Conservation (phyloP, 2,888 invertebrate species). For the Phrixothrix hirtus region DNA sequence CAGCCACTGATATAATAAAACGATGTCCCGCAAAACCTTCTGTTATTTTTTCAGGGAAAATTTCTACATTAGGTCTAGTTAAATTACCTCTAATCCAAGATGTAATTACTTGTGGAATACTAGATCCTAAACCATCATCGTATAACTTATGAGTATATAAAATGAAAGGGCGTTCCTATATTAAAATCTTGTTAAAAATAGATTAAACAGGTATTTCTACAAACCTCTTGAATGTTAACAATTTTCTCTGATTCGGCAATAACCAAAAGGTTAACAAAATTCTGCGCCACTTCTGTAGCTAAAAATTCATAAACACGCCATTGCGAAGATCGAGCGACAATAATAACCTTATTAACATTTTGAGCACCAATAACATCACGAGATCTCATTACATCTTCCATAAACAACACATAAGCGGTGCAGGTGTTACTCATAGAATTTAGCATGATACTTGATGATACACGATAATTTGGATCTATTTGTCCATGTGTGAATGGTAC, state of each 20-base stretch:
- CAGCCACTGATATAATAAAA: slow-evolving; percentile 68
- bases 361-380: slow-evolving; percentile 66
- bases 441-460: slow-evolving; percentile 57
- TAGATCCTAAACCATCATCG: slow-evolving; percentile 73
- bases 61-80: slow-evolving; percentile 63
- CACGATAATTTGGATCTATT: slow-evolving; percentile 58
- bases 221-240: slow-evolving; percentile 42
- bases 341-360: slow-evolving; percentile 65
- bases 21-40: slow-evolving; percentile 75
- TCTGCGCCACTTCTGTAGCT: slow-evolving; percentile 63
- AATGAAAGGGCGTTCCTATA: slow-evolving; percentile 71
- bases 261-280: slow-evolving; percentile 71
- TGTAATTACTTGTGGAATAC: slow-evolving; percentile 67
- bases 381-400: slow-evolving; percentile 66
- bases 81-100: slow-evolving; percentile 71
- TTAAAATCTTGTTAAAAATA: too few species aligned
- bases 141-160: slow-evolving; percentile 76
- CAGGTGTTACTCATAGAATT: slow-evolving; percentile 58
- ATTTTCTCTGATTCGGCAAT: slow-evolving; percentile 67
- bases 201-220: too few species aligned
- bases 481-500: slow-evolving; percentile 66
- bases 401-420: slow-evolving; percentile 67
- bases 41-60: slow-evolving; percentile 72
- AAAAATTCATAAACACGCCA: slow-evolving; percentile 77
- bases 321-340: slow-evolving; percentile 71